phyloP scores from a whole-genome alignment of 2,888 invertebrate genomes.

The Platycheirus rosarum region DNA sequence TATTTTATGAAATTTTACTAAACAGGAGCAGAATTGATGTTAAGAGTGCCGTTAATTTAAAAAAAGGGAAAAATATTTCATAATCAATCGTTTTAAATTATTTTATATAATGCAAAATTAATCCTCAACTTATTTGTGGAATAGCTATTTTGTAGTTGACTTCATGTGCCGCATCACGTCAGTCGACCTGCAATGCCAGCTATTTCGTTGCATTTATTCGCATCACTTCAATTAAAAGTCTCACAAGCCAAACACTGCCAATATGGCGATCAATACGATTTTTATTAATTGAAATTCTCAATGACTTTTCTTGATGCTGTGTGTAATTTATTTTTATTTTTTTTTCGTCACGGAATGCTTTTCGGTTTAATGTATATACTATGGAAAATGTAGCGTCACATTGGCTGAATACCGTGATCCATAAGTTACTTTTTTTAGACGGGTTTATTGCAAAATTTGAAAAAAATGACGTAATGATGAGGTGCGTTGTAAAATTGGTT shows the following conservation, averaged over 20 bases:
- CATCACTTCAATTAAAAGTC: constrained; percentile 51
- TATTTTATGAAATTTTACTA: too few species aligned
- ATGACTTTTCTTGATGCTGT: constrained; percentile 37
- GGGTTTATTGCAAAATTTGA: constrained; percentile 45
- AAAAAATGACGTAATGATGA: constrained; percentile 44
- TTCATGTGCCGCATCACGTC: too few species aligned
- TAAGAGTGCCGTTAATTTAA: too few species aligned
- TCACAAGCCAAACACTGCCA: constrained; percentile 36
- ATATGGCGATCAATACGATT: constrained; percentile 55
- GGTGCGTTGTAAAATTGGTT: constrained; percentile 35
- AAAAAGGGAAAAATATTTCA: too few species aligned
- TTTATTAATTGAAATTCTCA: constrained; percentile 66
- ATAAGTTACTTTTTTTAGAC: constrained; percentile 21
- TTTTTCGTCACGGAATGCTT: not conserved
- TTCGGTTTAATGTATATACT: not conserved
- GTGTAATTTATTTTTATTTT: constrained; percentile 11
- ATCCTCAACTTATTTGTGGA: too few species aligned
- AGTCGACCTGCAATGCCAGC: too few species aligned
- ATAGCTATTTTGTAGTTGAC: too few species aligned
- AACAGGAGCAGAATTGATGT: too few species aligned
- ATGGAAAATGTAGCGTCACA: not conserved
- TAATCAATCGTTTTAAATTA: too few species aligned
- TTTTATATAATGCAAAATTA: too few species aligned
- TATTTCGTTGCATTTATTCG: constrained; percentile 28
- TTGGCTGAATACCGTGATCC: not conserved